Evolutionary conservation across 2,888 invertebrate genomes (phyloP).

Genomic region (Leptura quadrifasciata): DNA sequence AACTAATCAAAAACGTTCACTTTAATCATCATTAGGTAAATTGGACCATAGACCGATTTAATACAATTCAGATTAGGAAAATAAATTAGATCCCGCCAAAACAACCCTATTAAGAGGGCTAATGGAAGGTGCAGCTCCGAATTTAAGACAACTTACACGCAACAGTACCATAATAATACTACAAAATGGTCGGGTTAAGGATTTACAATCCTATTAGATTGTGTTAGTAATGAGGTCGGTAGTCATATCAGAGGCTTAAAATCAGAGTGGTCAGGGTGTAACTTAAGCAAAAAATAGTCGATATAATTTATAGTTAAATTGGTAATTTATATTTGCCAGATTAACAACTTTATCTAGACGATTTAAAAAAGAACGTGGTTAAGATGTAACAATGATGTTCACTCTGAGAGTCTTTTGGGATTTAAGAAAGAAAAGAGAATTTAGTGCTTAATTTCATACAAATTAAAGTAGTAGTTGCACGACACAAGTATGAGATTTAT

Average conservation of each 20-base stretch:
- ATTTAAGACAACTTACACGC: conserved; percentile 52
- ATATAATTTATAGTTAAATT: conserved; percentile 12
- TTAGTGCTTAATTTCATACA: not conserved
- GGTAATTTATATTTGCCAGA: conserved; percentile 10
- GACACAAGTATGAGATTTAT: not conserved
- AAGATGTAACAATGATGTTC: not conserved
- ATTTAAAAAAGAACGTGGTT: not conserved
- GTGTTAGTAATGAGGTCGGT: conserved; percentile 43
- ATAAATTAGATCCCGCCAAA: conserved; percentile 53
- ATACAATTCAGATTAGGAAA: conserved; percentile 48
- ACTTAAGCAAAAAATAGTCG: conserved; percentile 12
- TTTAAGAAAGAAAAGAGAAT: not conserved
- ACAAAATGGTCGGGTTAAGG: conserved; percentile 48
- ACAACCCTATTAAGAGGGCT: conserved; percentile 53
- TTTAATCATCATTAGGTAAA: conserved; percentile 42
- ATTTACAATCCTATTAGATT: conserved; percentile 54
- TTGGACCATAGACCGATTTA: conserved; percentile 41
- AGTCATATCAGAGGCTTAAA: conserved; percentile 36
- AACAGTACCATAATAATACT: conserved; percentile 51
- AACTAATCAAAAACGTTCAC: conserved; percentile 27
- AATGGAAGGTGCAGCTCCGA: conserved; percentile 51
- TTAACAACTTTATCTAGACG: not conserved
- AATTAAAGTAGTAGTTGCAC: not conserved
- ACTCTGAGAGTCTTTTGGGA: not conserved
- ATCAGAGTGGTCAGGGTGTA: conserved; percentile 30